Percentiles rank a stretch among this genome's conserved stretches.
phyloP scores from a whole-genome alignment of 2,888 invertebrate species.

The Scaptomyza tumidula region DNA sequence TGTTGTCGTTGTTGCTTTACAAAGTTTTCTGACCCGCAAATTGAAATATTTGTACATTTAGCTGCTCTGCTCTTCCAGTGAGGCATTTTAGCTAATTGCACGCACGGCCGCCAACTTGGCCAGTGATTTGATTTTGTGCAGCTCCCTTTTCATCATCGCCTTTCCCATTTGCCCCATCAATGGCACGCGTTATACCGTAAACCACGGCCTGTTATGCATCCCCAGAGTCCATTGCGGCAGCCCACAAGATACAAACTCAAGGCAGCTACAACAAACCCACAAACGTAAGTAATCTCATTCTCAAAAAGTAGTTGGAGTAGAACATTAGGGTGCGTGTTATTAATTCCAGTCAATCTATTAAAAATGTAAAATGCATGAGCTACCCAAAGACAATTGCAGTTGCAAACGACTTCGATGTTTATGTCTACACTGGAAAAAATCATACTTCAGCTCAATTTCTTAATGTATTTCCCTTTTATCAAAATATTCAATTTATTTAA shows the following conservation, averaged over 20 bases:
- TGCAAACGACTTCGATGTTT: slow-evolving; percentile 24
- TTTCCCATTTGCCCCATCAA: neutral
- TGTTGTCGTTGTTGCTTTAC: slow-evolving; percentile 46
- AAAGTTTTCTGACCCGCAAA: slow-evolving; percentile 71
- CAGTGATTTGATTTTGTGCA: slow-evolving; percentile 61
- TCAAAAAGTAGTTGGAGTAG: neutral
- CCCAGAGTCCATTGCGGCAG: slow-evolving; percentile 47
- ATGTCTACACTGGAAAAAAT: slow-evolving; percentile 1
- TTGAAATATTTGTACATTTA: slow-evolving; percentile 67
- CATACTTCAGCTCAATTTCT: too few relatives aligned
- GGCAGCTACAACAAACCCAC: slow-evolving; percentile 9
- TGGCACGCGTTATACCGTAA: slow-evolving; percentile 72
- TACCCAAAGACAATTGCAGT: slow-evolving; percentile 63
- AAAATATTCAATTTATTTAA: too few relatives aligned
- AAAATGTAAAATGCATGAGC: slow-evolving; percentile 79
- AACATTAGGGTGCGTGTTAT: slow-evolving; percentile 66
- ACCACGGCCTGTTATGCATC: slow-evolving; percentile 71
- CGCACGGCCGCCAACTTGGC: slow-evolving; percentile 58
- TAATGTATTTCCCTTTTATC: too few relatives aligned
- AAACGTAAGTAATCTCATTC: slow-evolving; percentile 34
- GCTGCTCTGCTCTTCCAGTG: slow-evolving; percentile 11
- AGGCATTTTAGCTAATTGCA: slow-evolving; percentile 75
- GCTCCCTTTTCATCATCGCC: neutral
- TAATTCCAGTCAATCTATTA: slow-evolving; percentile 81
- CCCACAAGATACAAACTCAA: slow-evolving; percentile 8